Evolutionary conservation across 1,140 invertebrate genomes (phyloP).

Genomic region (Drosophila kohkoa): DNA sequence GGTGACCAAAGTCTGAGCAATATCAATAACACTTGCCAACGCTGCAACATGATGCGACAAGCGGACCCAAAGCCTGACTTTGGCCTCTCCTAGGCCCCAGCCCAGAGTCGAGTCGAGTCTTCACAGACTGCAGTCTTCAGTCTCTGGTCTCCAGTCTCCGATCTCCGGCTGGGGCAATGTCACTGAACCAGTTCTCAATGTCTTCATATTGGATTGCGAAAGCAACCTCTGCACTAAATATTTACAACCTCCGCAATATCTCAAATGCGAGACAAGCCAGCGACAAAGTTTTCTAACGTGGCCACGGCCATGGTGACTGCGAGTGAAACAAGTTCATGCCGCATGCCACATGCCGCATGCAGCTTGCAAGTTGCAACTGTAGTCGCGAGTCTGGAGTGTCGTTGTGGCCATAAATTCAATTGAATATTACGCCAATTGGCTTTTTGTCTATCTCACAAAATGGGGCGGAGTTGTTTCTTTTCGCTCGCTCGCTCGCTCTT

Average conservation of each 20-base stretch:
- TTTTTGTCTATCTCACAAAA: slow-evolving; percentile 80
- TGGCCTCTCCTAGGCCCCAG: neutral
- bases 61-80: neutral
- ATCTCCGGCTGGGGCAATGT: slow-evolving; percentile 62
- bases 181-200: slow-evolving; percentile 83
- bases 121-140: neutral
- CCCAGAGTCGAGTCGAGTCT: neutral
- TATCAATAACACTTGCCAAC: slow-evolving; percentile 82
- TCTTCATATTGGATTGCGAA: slow-evolving; percentile 66
- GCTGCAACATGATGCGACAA: slow-evolving; percentile 80
- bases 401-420: slow-evolving; percentile 84
- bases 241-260: slow-evolving; percentile 83
- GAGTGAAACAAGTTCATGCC: slow-evolving; percentile 77
- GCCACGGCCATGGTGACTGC: slow-evolving; percentile 34
- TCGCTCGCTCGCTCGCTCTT: slow-evolving; percentile 5
- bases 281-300: slow-evolving; percentile 71
- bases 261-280: slow-evolving; percentile 67
- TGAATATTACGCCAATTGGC: slow-evolving; percentile 84
- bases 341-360: slow-evolving; percentile 23
- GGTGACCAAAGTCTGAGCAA: slow-evolving; percentile 60
- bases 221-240: slow-evolving; percentile 82
- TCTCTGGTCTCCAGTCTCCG: slow-evolving; percentile 8
- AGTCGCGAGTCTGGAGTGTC: slow-evolving; percentile 66
- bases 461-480: slow-evolving; percentile 57
- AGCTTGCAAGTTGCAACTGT: slow-evolving; percentile 33